Evolutionary conservation across 2,113 vertebrate species (phyloP).

Genomic region (Oryzias celebensis): DNA sequence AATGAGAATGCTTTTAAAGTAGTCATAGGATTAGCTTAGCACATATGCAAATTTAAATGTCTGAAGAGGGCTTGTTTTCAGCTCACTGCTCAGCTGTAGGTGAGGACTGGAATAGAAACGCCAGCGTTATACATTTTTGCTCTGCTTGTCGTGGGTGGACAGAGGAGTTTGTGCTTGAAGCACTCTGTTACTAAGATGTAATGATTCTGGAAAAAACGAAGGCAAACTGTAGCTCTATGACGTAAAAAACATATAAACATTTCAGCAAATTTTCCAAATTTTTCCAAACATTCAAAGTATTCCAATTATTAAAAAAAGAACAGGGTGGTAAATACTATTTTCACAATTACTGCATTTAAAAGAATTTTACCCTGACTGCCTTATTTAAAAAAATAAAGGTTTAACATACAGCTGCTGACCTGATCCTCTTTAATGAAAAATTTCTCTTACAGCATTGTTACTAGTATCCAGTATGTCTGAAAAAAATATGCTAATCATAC

Average conservation of each 20-base stretch:
- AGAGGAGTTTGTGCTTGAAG: slow-evolving; percentile 31
- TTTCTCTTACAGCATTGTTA: too few relatives aligned
- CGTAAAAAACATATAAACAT: not conserved
- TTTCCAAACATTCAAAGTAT: too few relatives aligned
- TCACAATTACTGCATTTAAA: too few relatives aligned
- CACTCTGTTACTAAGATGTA: slow-evolving; percentile 15
- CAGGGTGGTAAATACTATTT: too few relatives aligned
- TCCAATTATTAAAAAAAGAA: too few relatives aligned
- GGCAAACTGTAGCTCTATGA: not conserved
- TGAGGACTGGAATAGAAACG: slow-evolving; percentile 22
- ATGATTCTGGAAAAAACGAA: slow-evolving; percentile 1
- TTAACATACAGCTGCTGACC: not conserved
- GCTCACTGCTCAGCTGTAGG: slow-evolving; percentile 25
- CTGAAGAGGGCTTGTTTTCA: slow-evolving; percentile 8
- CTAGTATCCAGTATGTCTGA: too few relatives aligned
- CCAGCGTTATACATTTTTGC: slow-evolving; percentile 41
- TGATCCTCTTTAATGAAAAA: not conserved
- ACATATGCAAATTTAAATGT: not conserved
- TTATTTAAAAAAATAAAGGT: too few relatives aligned
- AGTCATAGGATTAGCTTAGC: not conserved
- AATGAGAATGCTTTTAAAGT: not conserved
- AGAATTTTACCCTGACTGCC: too few relatives aligned
- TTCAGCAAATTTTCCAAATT: too few relatives aligned
- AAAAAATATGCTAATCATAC: too few relatives aligned
- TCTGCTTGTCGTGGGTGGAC: slow-evolving; percentile 35